Percentiles rank a stretch among this genome's conserved stretches.
Conservation (phyloP, 2,113 vertebrate genomes). For the Carettochelys insculpta region DNA sequence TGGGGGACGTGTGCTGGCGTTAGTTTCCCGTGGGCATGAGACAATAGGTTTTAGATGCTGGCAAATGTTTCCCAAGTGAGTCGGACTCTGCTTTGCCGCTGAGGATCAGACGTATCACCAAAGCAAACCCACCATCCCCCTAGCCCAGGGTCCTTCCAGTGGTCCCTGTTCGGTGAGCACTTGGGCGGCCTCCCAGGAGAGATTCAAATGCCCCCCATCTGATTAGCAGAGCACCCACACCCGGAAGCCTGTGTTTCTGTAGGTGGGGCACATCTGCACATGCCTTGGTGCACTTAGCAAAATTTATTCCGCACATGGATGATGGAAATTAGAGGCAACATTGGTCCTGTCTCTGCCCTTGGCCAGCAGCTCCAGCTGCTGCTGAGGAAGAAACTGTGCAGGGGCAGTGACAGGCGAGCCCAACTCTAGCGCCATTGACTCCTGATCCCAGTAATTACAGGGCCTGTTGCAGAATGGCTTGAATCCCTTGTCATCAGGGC, state of each 20-base stretch:
- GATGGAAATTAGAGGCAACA: no score
- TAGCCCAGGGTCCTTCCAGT: not conserved
- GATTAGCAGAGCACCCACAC: no score
- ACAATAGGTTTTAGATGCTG: not conserved
- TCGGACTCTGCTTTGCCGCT: not conserved
- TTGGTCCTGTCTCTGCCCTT: no score
- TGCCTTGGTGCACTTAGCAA: no score
- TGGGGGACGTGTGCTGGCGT: no score
- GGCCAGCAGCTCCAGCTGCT: not conserved
- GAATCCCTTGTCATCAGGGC: not conserved
- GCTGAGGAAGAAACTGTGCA: rapidly evolving
- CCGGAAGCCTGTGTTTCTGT: no score
- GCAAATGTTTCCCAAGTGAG: not conserved
- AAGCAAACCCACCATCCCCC: not conserved
- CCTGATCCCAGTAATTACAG: not conserved
- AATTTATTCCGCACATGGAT: no score
- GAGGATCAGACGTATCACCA: not conserved
- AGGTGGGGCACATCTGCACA: no score
- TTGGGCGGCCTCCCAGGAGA: no score
- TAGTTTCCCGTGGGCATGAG: not conserved
- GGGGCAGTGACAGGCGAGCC: rapidly evolving
- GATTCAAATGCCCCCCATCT: no score
- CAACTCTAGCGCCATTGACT: not conserved
- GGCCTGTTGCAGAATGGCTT: not conserved
- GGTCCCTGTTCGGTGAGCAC: no score